Conservation (phyloP, 1,140 invertebrate species). For the Caenorhabditis inopinata region DNA sequence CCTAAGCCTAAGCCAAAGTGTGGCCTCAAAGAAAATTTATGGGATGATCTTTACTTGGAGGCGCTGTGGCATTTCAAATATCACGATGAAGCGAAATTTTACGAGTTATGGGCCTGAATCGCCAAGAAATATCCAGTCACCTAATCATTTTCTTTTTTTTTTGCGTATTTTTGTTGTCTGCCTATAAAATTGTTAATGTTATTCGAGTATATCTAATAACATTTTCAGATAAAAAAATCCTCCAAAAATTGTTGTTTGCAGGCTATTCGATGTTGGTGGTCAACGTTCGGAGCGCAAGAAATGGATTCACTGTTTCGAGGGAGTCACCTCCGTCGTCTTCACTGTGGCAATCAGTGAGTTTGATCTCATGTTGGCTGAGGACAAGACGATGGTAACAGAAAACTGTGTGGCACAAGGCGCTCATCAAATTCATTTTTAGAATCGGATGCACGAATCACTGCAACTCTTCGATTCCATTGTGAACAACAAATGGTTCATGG, state of each 20-base stretch:
- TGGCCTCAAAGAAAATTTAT: too few species aligned
- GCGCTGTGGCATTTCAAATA: too few species aligned
- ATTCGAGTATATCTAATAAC: too few species aligned
- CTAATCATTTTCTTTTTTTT: too few species aligned
- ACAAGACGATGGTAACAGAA: slow-evolving; percentile 7
- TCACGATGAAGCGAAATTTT: too few species aligned
- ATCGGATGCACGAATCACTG: slow-evolving; percentile 68
- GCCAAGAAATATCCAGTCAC: too few species aligned
- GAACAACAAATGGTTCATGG: slow-evolving; percentile 67
- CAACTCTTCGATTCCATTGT: slow-evolving; percentile 67
- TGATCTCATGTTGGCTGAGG: background rate
- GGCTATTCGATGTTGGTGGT: slow-evolving; percentile 95
- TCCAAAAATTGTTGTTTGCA: slow-evolving; percentile 66
- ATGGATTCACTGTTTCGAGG: slow-evolving; percentile 98
- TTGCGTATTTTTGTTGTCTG: too few species aligned
- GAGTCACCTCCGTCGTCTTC: slow-evolving; percentile 71
- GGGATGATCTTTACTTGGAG: too few species aligned
- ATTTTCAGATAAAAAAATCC: background rate
- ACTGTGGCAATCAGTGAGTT: background rate
- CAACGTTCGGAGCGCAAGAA: slow-evolving; percentile 94
- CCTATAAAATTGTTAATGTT: too few species aligned
- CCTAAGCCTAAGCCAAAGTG: too few species aligned
- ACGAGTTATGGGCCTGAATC: too few species aligned
- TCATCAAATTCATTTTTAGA: slow-evolving; percentile 57
- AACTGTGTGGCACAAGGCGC: too few species aligned